phyloP scores from a whole-genome alignment of 1,140 invertebrate genomes.

The Maconellicoccus hirsutus region DNA sequence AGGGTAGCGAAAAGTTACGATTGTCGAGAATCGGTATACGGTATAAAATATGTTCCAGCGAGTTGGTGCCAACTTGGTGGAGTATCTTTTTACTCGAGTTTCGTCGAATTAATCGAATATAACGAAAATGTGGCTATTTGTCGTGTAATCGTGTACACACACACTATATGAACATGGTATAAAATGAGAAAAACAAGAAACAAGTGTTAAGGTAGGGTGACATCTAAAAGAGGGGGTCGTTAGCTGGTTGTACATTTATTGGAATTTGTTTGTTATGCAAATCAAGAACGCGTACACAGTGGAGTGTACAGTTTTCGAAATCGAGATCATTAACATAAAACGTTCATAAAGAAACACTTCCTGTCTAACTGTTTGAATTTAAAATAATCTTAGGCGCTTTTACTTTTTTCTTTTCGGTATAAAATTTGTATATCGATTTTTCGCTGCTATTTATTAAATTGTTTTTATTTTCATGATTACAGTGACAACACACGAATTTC shows the following conservation, averaged over 20 bases:
- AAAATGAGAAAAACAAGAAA: too few relatives aligned
- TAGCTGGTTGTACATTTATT: neutral
- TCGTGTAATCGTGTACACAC: neutral
- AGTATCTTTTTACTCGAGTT: too few relatives aligned
- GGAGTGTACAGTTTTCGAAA: neutral
- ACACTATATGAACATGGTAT: too few relatives aligned
- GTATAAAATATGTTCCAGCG: too few relatives aligned
- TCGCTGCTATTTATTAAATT: too few relatives aligned
- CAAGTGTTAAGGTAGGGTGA: too few relatives aligned
- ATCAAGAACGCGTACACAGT: neutral
- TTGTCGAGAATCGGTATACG: too few relatives aligned
- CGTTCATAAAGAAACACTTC: constrained; percentile 8
- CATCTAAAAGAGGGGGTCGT: too few relatives aligned
- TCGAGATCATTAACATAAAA: constrained; percentile 9
- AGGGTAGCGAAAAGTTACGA: too few relatives aligned
- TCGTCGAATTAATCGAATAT: too few relatives aligned
- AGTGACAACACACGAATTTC: neutral
- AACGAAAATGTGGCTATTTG: neutral
- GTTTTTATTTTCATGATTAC: neutral
- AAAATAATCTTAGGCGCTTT: neutral
- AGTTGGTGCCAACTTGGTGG: too few relatives aligned
- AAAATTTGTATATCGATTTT: too few relatives aligned
- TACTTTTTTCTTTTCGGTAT: neutral
- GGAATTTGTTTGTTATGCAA: constrained; percentile 5
- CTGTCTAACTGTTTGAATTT: neutral